Conservation (phyloP, 2,113 vertebrate species). For the Corydoras maculifer region DNA sequence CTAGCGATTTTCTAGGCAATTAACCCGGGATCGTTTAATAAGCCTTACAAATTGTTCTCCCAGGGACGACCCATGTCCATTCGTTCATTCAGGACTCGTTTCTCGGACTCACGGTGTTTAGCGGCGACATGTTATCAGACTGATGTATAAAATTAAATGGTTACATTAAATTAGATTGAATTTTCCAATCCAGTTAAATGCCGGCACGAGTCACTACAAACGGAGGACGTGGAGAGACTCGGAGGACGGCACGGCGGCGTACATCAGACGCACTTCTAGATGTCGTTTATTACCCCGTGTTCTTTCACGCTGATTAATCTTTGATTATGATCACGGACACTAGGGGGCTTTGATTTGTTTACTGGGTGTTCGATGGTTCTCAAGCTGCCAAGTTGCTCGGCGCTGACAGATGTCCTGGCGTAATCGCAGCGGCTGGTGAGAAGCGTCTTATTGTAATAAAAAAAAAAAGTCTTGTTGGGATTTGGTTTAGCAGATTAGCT, state of each 20-base stretch:
- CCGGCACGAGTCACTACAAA: too few species aligned
- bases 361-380: not conserved
- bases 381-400: constrained; percentile 5
- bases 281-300: not conserved
- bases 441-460: not conserved
- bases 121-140: too few species aligned
- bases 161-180: too few species aligned
- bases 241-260: not conserved
- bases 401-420: constrained; percentile 5
- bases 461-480: not conserved
- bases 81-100: too few species aligned
- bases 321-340: constrained; percentile 1
- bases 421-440: not conserved
- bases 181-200: too few species aligned
- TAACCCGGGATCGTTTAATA: too few species aligned
- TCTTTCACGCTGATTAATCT: constrained; percentile 4
- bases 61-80: too few species aligned
- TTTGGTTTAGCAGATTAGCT: not conserved
- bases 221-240: too few species aligned
- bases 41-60: too few species aligned
- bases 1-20: too few species aligned
- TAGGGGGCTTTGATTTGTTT: constrained; percentile 3
- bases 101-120: too few species aligned
- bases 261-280: not conserved
- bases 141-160: too few species aligned